Evolutionary conservation across 2,113 vertebrate species (phyloP), one percentile per base, ranked within the genome.

Genomic region (Mixornis gularis): DNA sequence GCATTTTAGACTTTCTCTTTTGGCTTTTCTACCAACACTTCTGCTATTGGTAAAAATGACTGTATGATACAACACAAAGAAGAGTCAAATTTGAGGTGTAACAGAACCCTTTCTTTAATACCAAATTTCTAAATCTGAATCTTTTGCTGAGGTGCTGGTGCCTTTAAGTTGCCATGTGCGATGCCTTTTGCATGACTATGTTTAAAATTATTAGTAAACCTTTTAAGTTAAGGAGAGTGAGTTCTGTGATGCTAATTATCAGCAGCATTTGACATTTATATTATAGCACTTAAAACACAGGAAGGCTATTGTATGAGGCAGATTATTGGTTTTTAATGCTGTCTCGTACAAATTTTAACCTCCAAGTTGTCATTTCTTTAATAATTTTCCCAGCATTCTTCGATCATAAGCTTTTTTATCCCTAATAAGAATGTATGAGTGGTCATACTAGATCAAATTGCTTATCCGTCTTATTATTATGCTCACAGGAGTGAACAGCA

Each of bases 121-220:
- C 10, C 34, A 11, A 21, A 59, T 74, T 74, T 74, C 30, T 68
- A 49, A 38, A 44, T 44, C 4, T 43, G 24, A 20, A 43, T 38
- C 25, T 79, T 71, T 30, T 72, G 29, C 16, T 55, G 26, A 12
- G 29, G 8, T 72, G 29, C 32, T 25, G 18, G 10, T 66, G 6
- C 38, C 44, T 82, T 91, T 63, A 69, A 9, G 29, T 44, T 2
- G 4, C 38, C 3, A 3, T 38, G 56, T 85, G 53, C 0, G 0
- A 55, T 56, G 20, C 25, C 30, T 93, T 80, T 80, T 68, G 10
- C 56, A 29, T 48, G 49, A 9, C 30, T 71, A 7, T 53, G 21
- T 71, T 59, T 91, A 52, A 92, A 71, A 68, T 60, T 40, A 24
- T 53, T 56, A 74, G 8, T 44, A 81, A 60, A 29, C 13, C 13